Percentiles rank a stretch among this genome's conserved stretches.
Conservation (phyloP, 2,888 invertebrate genomes). For the Synergus gifuensis region DNA sequence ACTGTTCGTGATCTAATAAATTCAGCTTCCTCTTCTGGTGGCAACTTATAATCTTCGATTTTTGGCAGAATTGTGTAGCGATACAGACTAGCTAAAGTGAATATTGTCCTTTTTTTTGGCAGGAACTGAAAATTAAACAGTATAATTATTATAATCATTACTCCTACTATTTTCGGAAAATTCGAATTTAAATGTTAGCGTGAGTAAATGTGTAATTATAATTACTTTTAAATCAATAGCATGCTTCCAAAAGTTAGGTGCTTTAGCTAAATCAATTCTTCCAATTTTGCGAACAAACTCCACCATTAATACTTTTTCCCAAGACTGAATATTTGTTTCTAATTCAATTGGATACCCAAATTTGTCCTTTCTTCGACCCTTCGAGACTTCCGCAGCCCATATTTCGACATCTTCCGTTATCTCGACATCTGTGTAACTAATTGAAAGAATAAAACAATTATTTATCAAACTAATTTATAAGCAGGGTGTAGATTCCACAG, state of each 20-base stretch:
- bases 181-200: not conserved
- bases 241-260: not conserved
- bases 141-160: not conserved
- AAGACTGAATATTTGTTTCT: fast-evolving
- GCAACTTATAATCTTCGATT: not conserved
- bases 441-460: not conserved
- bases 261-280: not conserved
- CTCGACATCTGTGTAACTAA: not conserved
- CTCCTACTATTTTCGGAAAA: not conserved
- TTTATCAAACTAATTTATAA: no score
- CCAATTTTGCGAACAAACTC: not conserved
- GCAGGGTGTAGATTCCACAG: no score
- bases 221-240: not conserved
- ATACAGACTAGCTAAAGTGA: not conserved
- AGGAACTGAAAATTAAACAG: not conserved
- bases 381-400: not conserved
- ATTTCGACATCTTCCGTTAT: not conserved
- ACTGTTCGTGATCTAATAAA: not conserved
- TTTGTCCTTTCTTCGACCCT: not conserved
- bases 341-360: not conserved
- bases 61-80: not conserved
- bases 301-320: not conserved
- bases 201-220: not conserved
- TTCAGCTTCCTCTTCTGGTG: not conserved
- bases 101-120: not conserved